These are phyloP conservation scores for Scomber colias DNA, from an alignment of 2,113 vertebrate species.

Conservation along the genomic window DNA sequence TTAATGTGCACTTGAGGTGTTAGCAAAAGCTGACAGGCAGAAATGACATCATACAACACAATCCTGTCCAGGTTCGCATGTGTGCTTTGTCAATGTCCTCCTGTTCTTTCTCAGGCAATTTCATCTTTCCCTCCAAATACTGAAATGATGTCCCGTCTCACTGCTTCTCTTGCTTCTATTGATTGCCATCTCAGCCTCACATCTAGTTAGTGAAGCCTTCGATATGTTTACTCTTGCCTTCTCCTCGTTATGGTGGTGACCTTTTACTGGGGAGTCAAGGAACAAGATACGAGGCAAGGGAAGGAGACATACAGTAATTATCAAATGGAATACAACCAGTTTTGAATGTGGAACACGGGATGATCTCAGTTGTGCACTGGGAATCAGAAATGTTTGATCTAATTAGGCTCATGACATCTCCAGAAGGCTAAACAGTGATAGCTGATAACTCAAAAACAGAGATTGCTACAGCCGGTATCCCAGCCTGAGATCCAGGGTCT, in stretches of 20 bases:
- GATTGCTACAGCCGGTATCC: not conserved
- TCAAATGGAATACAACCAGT: not conserved
- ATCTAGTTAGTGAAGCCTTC: not conserved
- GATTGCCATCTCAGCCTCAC: conserved; percentile 1
- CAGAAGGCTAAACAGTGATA: not conserved
- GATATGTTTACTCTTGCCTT: not conserved
- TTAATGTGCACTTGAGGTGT: not conserved
- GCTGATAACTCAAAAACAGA: not conserved
- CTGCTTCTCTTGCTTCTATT: not conserved
- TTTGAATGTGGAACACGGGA: not conserved
- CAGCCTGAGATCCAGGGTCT: not conserved
- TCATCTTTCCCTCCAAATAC: not conserved
- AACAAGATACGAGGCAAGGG: not conserved
- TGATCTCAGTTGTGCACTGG: not conserved
- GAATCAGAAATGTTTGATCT: not conserved
- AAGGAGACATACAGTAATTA: not conserved
- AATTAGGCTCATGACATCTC: not conserved
- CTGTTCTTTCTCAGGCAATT: not conserved
- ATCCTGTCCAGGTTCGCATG: not conserved
- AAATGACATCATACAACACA: not conserved
- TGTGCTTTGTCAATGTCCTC: not conserved
- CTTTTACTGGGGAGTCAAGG: conserved; percentile 11
- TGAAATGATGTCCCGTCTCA: not conserved
- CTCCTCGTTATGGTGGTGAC: not conserved
- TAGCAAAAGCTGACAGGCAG: no score